These are phyloP conservation scores for Channa argus DNA, from an alignment of 2,113 vertebrate genomes.

Conservation along the genomic window DNA sequence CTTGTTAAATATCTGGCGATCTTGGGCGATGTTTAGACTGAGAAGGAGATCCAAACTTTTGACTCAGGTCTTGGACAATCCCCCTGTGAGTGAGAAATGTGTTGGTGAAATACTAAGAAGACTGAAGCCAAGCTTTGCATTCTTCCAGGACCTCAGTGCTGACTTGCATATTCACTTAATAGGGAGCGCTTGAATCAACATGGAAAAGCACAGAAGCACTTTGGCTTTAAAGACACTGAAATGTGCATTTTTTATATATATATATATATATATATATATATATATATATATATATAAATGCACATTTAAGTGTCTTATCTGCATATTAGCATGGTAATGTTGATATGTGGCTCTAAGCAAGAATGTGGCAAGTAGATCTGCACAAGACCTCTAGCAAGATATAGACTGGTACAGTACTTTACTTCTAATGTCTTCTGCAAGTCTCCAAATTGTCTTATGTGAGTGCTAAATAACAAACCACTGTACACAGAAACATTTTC, in stretches of 20 bases:
- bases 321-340: too few relatives aligned
- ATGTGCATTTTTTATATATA: constrained; percentile 35
- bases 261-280: not conserved
- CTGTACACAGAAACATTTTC: too few relatives aligned
- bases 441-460: too few relatives aligned
- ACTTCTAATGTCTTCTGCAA: too few relatives aligned
- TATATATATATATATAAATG: too few relatives aligned
- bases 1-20: constrained; percentile 66
- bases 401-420: too few relatives aligned
- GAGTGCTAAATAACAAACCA: too few relatives aligned
- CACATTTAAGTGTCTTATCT: too few relatives aligned
- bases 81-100: constrained; percentile 40
- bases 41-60: constrained; percentile 35
- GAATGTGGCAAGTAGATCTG: too few relatives aligned
- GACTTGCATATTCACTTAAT: constrained; percentile 65
- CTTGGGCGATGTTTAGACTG: constrained; percentile 70
- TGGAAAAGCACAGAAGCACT: constrained; percentile 46
- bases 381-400: too few relatives aligned
- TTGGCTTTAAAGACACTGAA: constrained; percentile 21
- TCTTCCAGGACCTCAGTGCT: constrained; percentile 70
- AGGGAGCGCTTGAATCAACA: constrained; percentile 57
- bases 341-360: too few relatives aligned
- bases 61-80: constrained; percentile 50
- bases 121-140: constrained; percentile 54
- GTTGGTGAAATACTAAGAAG: constrained; percentile 37